Base-by-base conservation (phyloP, 2,888 invertebrate species). In the Glaucopsyche alexis region DNA sequence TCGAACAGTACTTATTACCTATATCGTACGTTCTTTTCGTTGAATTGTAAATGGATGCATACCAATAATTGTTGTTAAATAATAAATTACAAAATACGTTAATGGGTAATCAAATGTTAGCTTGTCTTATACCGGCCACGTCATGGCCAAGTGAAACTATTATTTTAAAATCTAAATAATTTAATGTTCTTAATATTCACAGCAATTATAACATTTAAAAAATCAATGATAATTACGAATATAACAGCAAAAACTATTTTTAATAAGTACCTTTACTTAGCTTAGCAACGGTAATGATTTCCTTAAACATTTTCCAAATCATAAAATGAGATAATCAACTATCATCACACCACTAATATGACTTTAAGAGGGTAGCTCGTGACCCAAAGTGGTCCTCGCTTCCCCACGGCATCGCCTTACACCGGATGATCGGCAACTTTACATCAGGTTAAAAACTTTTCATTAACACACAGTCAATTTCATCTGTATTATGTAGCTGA, bases 391-490 rank as follows among this genome's bases (percentile, higher is more conserved):
- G 81, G 78, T 79, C 80, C 77, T 81, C 81, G 84, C 84, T 89
- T 90, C 91, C 91, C 91, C 90, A 90, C 90, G 91, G 86, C 88
- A 85, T 90, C 87, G 84, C 76, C 82, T 91, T 91, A 89, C 90
- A 88, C 90, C 89, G 90, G 90, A 91, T 89, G 85, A 81, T 83
- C 83, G 82, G 84, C 86, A 85, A 86, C 88, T 84, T 85, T 84
- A 84, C 80, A 81, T 81, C 78, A 81, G 81, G 79, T 81, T 81
- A 81, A 82, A 84, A 82, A 80, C 80, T 79, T 81, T 50, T 74
- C 77, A 75, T 72, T 75, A 19, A 38, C 6, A n/a, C 45, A 13
- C 64, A 72, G 19, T 14, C 16, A 5, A 79, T 72, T 69, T 69
- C 45, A 73, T 73, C 80, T 77, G 74, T 81, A 81, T 73, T 11